Evolutionary conservation across 2,888 invertebrate species (phyloP).

Genomic region (Ectemnius lituratus): DNA sequence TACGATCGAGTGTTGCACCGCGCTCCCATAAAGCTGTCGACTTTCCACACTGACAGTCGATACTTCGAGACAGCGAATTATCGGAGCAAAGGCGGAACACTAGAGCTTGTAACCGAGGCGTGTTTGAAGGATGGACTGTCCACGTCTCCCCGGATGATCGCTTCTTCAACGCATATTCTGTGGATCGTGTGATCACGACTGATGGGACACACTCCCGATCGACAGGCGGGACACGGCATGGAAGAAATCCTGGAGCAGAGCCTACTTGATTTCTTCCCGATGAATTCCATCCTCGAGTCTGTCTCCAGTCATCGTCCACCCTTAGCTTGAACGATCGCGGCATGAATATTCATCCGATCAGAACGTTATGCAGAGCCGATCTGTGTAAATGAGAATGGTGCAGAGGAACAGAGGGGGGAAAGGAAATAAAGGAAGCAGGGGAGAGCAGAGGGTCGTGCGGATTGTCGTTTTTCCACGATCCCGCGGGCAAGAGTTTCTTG

Average conservation of each 20-base stretch:
- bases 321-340: conserved; percentile 12
- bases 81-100: background rate
- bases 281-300: conserved; percentile 35
- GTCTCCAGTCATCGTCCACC: background rate
- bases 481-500: conserved; percentile 59
- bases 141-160: background rate
- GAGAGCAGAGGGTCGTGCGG: conserved; percentile 25
- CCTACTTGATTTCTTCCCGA: conserved; percentile 47
- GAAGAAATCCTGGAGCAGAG: conserved; percentile 35
- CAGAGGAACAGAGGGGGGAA: conserved; percentile 5
- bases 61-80: background rate
- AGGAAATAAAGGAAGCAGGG: background rate
- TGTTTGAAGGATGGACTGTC: background rate
- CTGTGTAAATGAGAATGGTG: conserved; percentile 10
- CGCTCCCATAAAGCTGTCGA: background rate
- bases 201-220: conserved; percentile 27
- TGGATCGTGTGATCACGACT: conserved; percentile 22
- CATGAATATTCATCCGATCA: conserved; percentile 68
- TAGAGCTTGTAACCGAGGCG: background rate
- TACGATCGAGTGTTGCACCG: background rate
- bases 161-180: conserved; percentile 16
- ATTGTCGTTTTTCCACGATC: conserved; percentile 55
- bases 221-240: conserved; percentile 29
- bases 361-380: conserved; percentile 64
- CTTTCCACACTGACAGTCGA: background rate